These are phyloP conservation scores for Dinocampus coccinellae DNA, from an alignment of 2,888 invertebrate genomes.

Conservation along the genomic window DNA sequence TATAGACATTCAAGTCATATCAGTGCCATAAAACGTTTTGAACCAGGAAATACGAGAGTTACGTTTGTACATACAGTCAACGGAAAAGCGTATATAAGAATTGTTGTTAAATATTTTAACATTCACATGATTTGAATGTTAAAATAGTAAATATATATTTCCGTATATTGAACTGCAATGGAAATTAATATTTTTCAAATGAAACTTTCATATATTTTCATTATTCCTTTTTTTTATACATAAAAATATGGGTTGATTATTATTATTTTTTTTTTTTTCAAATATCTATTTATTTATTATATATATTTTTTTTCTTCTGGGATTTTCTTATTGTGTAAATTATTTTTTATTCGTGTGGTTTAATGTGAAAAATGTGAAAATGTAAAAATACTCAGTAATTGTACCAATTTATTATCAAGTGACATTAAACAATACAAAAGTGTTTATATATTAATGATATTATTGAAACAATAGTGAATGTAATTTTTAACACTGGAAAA, in stretches of 20 bases:
- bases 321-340: not conserved
- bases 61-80: not conserved
- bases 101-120: not conserved
- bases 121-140: conserved; percentile 41
- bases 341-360: not conserved
- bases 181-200: not conserved
- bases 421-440: too few relatives aligned
- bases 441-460: not conserved
- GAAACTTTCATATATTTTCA: too few relatives aligned
- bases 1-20: not conserved
- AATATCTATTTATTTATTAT: not conserved
- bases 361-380: not conserved
- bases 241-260: conserved; percentile 24
- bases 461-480: conserved; percentile 7
- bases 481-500: conserved; percentile 57
- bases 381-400: too few relatives aligned
- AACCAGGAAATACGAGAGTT: conserved; percentile 13
- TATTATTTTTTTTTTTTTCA: too few relatives aligned
- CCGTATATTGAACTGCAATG: not conserved
- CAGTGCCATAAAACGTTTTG: not conserved
- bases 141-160: conserved; percentile 34
- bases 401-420: too few relatives aligned
- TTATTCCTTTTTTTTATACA: not conserved
- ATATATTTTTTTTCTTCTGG: not conserved
- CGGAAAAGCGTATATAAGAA: not conserved